Conservation (phyloP, 1,140 invertebrate genomes). For the Copidosoma floridanum region DNA sequence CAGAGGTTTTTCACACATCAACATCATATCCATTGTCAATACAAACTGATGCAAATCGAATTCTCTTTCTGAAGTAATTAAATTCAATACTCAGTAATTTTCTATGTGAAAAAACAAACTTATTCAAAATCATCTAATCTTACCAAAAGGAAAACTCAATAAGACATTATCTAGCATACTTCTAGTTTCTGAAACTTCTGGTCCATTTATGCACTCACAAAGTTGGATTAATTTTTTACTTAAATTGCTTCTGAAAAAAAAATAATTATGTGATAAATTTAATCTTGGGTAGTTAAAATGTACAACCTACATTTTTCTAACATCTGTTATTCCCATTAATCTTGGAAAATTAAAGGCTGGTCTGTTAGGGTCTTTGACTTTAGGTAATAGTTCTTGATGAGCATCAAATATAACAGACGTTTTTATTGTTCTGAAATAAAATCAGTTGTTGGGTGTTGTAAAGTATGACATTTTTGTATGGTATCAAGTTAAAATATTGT, state of each 20-base stretch:
- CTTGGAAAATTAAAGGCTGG: slow-evolving; percentile 71
- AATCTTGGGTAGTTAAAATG: background rate
- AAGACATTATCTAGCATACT: slow-evolving; percentile 60
- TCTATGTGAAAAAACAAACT: slow-evolving; percentile 9
- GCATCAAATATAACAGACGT: slow-evolving; percentile 76
- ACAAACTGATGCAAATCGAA: slow-evolving; percentile 65
- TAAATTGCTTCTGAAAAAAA: slow-evolving; percentile 64
- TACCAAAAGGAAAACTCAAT: slow-evolving; percentile 47
- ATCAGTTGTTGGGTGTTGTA: background rate
- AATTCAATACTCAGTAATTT: slow-evolving; percentile 8
- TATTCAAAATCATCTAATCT: slow-evolving; percentile 8
- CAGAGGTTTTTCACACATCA: slow-evolving; percentile 65
- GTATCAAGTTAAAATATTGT: too few species aligned
- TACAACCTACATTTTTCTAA: slow-evolving; percentile 67
- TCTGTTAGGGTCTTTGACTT: slow-evolving; percentile 65
- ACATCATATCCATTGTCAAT: slow-evolving; percentile 62
- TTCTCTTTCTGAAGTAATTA: slow-evolving; percentile 56
- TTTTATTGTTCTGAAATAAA: slow-evolving; percentile 59
- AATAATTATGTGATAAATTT: slow-evolving; percentile 9
- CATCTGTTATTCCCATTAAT: slow-evolving; percentile 69
- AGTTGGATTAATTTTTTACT: slow-evolving; percentile 70
- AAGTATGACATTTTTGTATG: too few species aligned
- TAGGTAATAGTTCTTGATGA: slow-evolving; percentile 73
- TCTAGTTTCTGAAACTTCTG: slow-evolving; percentile 56
- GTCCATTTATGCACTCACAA: slow-evolving; percentile 64